These are phyloP conservation scores for Orussus abietinus DNA, from an alignment of 1,140 invertebrate genomes.

Conservation along the genomic window DNA sequence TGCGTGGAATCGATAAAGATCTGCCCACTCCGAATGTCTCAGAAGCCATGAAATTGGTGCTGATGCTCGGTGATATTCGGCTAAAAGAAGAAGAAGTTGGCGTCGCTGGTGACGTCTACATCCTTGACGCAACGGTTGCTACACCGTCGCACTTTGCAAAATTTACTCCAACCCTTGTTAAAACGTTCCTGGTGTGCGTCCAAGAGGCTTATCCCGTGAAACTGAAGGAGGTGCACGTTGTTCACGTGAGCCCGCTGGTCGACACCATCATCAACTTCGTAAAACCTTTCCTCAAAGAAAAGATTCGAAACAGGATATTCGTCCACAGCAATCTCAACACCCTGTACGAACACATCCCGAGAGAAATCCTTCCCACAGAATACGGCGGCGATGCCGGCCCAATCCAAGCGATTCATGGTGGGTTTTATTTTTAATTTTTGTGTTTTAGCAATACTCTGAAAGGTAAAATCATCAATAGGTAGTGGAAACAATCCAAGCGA, in stretches of 20 bases:
- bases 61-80: conserved; percentile 80
- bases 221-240: conserved; percentile 77
- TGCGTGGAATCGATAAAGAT: conserved; percentile 62
- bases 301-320: conserved; percentile 76
- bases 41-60: conserved; percentile 71
- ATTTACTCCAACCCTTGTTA: conserved; percentile 69
- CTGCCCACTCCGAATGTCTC: conserved; percentile 57
- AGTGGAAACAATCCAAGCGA: too few species aligned
- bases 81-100: conserved; percentile 69
- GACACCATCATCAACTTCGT: conserved; percentile 79
- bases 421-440: too few species aligned
- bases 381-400: conserved; percentile 73
- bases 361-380: conserved; percentile 72
- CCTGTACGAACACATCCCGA: conserved; percentile 72
- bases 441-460: too few species aligned
- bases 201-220: conserved; percentile 84
- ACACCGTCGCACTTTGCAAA: conserved; percentile 72
- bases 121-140: conserved; percentile 71
- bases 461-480: too few species aligned
- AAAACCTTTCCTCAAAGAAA: conserved; percentile 81
- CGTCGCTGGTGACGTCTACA: conserved; percentile 77
- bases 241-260: conserved; percentile 78
- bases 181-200: conserved; percentile 78
- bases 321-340: conserved; percentile 71
- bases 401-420: conserved; percentile 67